Base-by-base conservation (phyloP, 2,113 vertebrate genomes). In the Nerophis lumbriciformis region DNA sequence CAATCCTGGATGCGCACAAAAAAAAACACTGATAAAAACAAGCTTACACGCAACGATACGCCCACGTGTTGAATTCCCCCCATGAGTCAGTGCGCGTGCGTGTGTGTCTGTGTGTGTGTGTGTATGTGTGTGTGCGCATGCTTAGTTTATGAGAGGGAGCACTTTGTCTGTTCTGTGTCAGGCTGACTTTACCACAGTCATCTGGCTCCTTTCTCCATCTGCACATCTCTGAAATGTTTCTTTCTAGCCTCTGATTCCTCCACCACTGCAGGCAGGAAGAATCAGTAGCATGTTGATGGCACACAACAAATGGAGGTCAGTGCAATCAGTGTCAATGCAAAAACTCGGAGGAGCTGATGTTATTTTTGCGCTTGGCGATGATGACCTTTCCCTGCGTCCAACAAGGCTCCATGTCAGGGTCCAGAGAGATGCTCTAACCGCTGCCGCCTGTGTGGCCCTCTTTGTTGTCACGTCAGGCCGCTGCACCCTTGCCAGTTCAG, bases 391-490 rank as follows among this genome's bases (percentile, higher is more conserved):
- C 55, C 48, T 69, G 62, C 5, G 48, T 70, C 55, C 39, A 57
- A 57, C 55, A 57, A 42, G 59, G 50, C 70, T 80, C 69, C 78
- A 61, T 72, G 69, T 83, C 72, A 80, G 56, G 57, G 66, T 73
- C 73, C 62, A 72, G 48, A 75, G 72, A 77, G 83, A 83, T 75
- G 75, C 72, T 83, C 71, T 70, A 62, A 77, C 82, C 83, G 7
- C 79, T 37, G 16, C 85, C 77, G 78, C 83, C 85, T 87, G 88
- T 90, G 88, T 88, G 89, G 88, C 84, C 87, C 81, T 71, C 73
- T 85, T 86, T 82, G 79, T 87, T 90, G 87, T 82, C 78, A 85
- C 60, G 77, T 75, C 72, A 68, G 86, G 78, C 81, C 79, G 85
- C 80, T 87, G 81, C 61, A 83, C 70, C 64, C 71, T 81, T 88